Evolutionary conservation across 2,113 vertebrate species (phyloP), one percentile per base, ranked within the genome.

Genomic region (Tapirus terrestris): DNA sequence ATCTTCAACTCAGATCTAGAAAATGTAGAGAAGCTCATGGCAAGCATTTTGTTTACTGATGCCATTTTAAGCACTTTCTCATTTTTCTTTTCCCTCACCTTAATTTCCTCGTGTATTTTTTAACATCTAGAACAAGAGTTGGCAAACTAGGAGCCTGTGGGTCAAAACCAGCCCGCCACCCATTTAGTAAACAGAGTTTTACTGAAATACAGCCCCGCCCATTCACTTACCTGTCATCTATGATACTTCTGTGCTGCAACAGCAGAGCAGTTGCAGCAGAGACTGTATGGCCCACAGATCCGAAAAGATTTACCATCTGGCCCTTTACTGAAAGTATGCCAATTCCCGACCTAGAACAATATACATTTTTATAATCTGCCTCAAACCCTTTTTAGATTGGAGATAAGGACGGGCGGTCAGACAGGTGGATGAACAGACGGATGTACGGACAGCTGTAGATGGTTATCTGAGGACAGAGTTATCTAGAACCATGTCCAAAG

Each of bases 221-320:
- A 1, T 6, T 73, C 25, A 20, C 33, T 76, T 27, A 48, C 13
- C 2, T 36, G 29, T 48, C 4, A 3, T 31, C 12, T 8, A 3
- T 0, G 4, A 9, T 14, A 12, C 2, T 29, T 60, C 31, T 33
- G 8, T 16, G 51, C 70, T 7, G 6, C 4, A 8, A 18, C 5
- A 23, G 25, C 36, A 29, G n/a, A 48, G 27, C 33, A 29, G 18
- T 16, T n/a, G 21, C 45, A n/a, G 45, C 60, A 25, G 31, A 56
- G 20, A 80, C 60, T 39, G 6, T 3, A 9, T 4, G 85, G 43
- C 51, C 90, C 5, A 1, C 6, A 56, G n/a, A 60, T 75, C 31
- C 5, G 0, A 36, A 81, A n/a, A 36, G n/a, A 27, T 25, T 70
- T 56, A 58, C 61, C 53, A 11, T 8, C 45, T 61, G 33, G 45